phyloP scores from a whole-genome alignment of 2,888 invertebrate species.

The Ormyrus pomaceus region DNA sequence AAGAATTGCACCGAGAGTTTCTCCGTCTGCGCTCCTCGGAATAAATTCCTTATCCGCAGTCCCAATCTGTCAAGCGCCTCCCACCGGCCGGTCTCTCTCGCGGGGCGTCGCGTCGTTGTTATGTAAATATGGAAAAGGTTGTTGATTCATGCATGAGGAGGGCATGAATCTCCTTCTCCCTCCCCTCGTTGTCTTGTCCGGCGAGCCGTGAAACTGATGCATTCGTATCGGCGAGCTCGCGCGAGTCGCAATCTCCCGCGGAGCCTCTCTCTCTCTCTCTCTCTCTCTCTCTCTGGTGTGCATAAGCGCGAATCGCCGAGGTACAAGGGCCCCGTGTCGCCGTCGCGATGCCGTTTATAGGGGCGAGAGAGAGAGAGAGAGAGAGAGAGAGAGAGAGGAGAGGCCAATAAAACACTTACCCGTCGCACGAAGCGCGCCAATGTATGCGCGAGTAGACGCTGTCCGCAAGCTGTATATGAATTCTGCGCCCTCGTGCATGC shows the following conservation, averaged over 20 bases:
- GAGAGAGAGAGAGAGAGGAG: conserved; percentile 60
- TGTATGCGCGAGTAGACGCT: conserved; percentile 64
- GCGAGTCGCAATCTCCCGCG: conserved; percentile 58
- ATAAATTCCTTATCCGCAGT: conserved; percentile 68
- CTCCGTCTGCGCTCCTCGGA: neutral
- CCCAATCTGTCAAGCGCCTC: conserved; percentile 71
- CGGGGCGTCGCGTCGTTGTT: conserved; percentile 66
- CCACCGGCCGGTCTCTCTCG: conserved; percentile 59
- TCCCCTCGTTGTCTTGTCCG: conserved; percentile 69
- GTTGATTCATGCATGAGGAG: conserved; percentile 73
- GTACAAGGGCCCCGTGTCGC: conserved; percentile 32
- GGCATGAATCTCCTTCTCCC: conserved; percentile 68
- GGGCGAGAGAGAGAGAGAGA: conserved; percentile 1
- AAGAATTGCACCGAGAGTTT: neutral
- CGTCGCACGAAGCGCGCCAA: conserved; percentile 23
- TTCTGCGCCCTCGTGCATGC: conserved; percentile 63
- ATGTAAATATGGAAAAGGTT: conserved; percentile 75
- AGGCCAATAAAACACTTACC: conserved; percentile 71
- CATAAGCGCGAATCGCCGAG: conserved; percentile 41
- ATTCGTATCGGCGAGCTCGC: conserved; percentile 64
- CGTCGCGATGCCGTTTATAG: neutral
- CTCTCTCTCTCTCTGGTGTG: conserved; percentile 47
- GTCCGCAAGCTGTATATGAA: conserved; percentile 47
- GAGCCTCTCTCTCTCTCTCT: conserved; percentile 42
- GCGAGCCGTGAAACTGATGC: conserved; percentile 75